phyloP scores from a whole-genome alignment of 1,140 invertebrate genomes.

The Heterodera carotae region DNA sequence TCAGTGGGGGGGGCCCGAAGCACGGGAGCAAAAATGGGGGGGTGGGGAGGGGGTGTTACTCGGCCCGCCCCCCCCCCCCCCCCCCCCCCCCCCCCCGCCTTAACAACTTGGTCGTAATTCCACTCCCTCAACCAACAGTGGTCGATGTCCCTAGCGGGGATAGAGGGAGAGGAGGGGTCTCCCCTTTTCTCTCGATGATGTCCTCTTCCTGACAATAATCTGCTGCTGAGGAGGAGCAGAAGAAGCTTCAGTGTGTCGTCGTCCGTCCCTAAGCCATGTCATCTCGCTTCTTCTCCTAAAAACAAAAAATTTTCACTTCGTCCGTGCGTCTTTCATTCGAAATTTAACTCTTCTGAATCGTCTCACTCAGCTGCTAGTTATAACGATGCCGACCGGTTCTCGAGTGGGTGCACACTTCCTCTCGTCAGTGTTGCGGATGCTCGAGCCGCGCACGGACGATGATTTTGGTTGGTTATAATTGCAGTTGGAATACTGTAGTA shows the following conservation, averaged over 20 bases:
- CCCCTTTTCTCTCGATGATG: background rate
- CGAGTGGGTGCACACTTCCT: slow-evolving; percentile 63
- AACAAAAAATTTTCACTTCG: background rate
- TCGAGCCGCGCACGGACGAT: slow-evolving; percentile 68
- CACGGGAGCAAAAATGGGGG: too few species aligned
- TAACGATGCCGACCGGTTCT: slow-evolving; percentile 61
- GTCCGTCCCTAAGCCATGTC: background rate
- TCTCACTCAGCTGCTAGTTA: background rate
- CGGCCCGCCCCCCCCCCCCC: too few species aligned
- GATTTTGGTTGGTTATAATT: too few species aligned
- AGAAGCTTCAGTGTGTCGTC: slow-evolving; percentile 3
- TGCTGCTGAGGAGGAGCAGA: background rate
- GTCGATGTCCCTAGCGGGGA: background rate
- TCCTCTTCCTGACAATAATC: slow-evolving; percentile 6
- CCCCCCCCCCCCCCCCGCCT: too few species aligned
- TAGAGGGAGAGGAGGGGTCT: background rate
- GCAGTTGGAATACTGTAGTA: too few species aligned
- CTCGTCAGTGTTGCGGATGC: slow-evolving; percentile 58
- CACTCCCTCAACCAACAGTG: background rate
- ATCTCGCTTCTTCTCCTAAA: background rate
- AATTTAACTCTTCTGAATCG: background rate
- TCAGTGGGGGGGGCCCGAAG: too few species aligned
- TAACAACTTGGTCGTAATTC: background rate
- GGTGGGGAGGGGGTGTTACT: too few species aligned
- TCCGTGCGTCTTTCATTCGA: background rate